Base-by-base conservation (phyloP, 2,113 vertebrate genomes). In the Onychorhynchus coronatus region DNA sequence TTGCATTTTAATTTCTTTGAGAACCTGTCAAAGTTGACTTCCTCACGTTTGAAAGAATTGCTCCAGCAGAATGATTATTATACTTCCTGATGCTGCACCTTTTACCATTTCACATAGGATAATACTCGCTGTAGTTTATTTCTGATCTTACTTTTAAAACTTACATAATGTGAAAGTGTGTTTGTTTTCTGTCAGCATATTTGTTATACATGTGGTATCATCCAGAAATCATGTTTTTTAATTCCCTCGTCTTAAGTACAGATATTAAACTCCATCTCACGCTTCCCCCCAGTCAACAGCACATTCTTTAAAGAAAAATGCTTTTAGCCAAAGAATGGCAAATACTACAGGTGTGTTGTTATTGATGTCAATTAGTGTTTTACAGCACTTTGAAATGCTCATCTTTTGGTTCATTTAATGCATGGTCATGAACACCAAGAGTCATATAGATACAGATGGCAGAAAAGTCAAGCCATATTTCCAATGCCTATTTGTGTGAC, bases 391-490 rank as follows among this genome's bases (percentile, higher is more conserved):
- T 12, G 24, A 84, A 94, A 81, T 33, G 59, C 14, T 88, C n/a
- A 30, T 53, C 5, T 87, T 93, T 37, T 72, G 30, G 20, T 75
- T 93, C 72, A 74, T 70, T 59, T 59, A 63, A 80, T 15, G 8
- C 28, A 22, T 6, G 35, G 44, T 37, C 68, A 80, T 30, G 47
- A 78, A 24, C 31, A 68, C 6, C 44, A 59, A 24, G 17, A 90
- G 30, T 17, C 44, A 42, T 42, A 44, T 0, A 81, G 33, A 19
- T 77, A 44, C 0, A 0, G n/a, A 25, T 18, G 27, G 68, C 52
- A 90, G 63, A 83, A 90, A 93, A 41, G 33, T 23, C 44, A 42
- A 56, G 23, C 10, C 10, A 23, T 42, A 53, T 84, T 76, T 44
- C 80, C 55, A 33, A 71, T 46, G 56, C 41, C 86, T 1, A 0